Evolutionary conservation across 1,140 invertebrate species (phyloP), one percentile per base, ranked within the genome.

Genomic region (Microvelia longipes): DNA sequence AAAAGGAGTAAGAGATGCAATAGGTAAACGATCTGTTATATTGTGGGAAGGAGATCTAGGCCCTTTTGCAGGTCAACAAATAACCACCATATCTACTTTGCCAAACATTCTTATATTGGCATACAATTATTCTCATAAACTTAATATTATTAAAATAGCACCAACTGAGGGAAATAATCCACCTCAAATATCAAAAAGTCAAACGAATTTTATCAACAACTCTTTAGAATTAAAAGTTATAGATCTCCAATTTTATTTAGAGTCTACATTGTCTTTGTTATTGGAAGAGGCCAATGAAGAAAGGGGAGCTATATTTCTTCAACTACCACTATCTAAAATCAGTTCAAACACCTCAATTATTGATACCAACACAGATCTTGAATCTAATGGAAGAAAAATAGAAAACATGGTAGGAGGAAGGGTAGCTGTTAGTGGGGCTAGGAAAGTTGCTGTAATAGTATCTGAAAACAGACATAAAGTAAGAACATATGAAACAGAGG

Each of bases 401-500:
- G 89, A 93, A 67, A 88, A 88, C 74, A 87, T 93, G 79, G 85
- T 85, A 66, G 87, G 86, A 1, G 84, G 82, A 68, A 81, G 81
- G 73, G 85, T 96, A 72, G 88, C 92, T 2, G 92, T 96, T 0
- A 95, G 92, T 71, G 92, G 93, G 0, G 85, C 86, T 14, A 82
- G 94, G 60, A 93, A 94, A 82, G 91, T 96, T 27, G 88, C 92
- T 13, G 90, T 93, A 64, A 85, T 96, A 69, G 79, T 96, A 14
- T 90, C 90, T 24, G 88, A 90, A 75, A 91, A 85, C 73, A 81
- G 82, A 71, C 84, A 90, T 68, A 91, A 92, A 78, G 88, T 96
- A 62, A 82, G 90, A 71, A 82, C 96, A 35, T 91, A 92, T 76
- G 92, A 96, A 78, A 95, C 94, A 86, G 94, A 96, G 82, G 89